These are phyloP conservation scores for Gallinago nigripennis DNA, from an alignment of 2,797 vertebrate genomes.

Conservation along the genomic window DNA sequence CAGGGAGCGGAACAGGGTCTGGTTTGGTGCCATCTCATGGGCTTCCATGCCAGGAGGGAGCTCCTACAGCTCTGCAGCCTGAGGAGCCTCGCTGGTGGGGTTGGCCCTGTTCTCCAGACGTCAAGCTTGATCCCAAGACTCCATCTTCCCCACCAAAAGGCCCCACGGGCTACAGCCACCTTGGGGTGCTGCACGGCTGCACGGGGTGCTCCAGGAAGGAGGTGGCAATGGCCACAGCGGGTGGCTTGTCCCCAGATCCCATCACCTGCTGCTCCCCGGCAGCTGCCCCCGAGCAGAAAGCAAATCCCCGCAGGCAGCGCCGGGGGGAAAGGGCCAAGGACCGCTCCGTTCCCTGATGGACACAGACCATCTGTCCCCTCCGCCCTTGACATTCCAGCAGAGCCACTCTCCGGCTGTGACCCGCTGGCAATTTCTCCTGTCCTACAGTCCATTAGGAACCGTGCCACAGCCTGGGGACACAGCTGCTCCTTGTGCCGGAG, in stretches of 20 bases:
- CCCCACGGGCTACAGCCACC: not conserved
- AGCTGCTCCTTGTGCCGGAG: slow-evolving; percentile 6
- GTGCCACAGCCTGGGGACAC: slow-evolving; percentile 11
- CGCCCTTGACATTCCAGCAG: slow-evolving; percentile 55
- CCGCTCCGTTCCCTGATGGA: not conserved
- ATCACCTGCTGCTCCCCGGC: not conserved
- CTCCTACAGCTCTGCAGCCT: not conserved
- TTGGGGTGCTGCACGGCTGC: not conserved
- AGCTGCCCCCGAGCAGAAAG: slow-evolving; percentile 13
- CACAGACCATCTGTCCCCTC: slow-evolving; percentile 58
- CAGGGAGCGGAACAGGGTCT: not conserved
- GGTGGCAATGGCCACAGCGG: rapidly evolving
- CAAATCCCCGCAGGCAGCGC: not conserved
- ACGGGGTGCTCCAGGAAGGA: not conserved
- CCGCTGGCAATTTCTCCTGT: not conserved
- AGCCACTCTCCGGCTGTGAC: slow-evolving; percentile 2
- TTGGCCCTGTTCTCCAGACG: not conserved
- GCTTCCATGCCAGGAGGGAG: not conserved
- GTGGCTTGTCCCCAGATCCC: not conserved
- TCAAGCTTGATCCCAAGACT: not conserved
- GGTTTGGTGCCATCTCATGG: not conserved
- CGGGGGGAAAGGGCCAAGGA: not conserved
- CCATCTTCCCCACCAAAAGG: rapidly evolving
- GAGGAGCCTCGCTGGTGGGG: rapidly evolving
- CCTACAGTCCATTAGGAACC: not conserved